A percentile compares a stretch with the other conserved stretches of the same genome.
Conservation (phyloP, 2,888 invertebrate genomes). For the Nineta flava region DNA sequence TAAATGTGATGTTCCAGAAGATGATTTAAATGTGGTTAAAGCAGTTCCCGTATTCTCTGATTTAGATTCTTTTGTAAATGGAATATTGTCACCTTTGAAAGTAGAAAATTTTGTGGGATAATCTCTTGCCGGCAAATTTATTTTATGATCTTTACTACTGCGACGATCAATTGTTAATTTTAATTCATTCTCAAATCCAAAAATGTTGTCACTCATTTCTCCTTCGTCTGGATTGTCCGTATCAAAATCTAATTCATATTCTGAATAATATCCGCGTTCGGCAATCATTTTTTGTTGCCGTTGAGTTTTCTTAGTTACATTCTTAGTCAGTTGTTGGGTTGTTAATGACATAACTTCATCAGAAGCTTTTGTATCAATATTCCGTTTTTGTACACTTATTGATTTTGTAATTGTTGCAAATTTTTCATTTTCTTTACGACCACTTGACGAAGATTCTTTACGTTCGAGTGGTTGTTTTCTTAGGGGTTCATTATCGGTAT, state of each 20-base stretch:
- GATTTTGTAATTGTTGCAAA: not conserved
- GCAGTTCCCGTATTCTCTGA: not conserved
- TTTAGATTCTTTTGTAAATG: not conserved
- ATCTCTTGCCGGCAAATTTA: not conserved
- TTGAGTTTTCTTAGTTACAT: not conserved
- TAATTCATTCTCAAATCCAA: conserved; percentile 3
- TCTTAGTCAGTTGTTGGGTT: not conserved
- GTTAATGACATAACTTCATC: not conserved
- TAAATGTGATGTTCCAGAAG: not conserved
- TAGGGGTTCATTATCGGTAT: not conserved
- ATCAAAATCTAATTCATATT: conserved; percentile 7
- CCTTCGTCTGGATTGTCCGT: conserved; percentile 4
- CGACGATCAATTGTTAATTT: conserved; percentile 4
- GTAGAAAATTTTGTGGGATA: not conserved
- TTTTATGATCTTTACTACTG: not conserved
- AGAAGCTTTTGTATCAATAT: not conserved
- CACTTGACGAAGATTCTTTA: not conserved
- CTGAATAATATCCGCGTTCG: conserved; percentile 6
- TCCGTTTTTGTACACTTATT: not conserved
- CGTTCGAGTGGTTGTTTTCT: not conserved
- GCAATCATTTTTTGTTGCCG: conserved; percentile 1
- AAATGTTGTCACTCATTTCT: not conserved
- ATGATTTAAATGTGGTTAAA: not conserved
- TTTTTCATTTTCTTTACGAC: not conserved
- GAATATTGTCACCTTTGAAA: not conserved